Evolutionary conservation across 2,113 vertebrate genomes (phyloP).

Genomic region (Raja brachyura): DNA sequence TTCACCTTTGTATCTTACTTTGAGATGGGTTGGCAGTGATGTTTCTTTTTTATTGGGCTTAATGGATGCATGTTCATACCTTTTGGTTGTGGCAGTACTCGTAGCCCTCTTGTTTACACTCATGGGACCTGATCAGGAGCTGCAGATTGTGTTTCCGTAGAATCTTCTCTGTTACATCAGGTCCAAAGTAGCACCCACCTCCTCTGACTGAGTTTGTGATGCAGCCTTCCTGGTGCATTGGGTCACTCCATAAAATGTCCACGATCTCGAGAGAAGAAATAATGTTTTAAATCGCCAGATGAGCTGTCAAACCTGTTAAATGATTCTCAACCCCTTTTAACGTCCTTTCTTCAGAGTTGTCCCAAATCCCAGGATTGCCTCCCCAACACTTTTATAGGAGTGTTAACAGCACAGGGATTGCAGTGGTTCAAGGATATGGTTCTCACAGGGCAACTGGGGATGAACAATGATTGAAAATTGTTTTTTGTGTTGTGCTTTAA

Average conservation of each 20-base stretch:
- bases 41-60: not conserved
- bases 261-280: slow-evolving; percentile 58
- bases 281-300: not conserved
- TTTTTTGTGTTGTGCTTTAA: not conserved
- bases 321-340: not conserved
- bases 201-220: slow-evolving; percentile 69
- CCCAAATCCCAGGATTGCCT: not conserved
- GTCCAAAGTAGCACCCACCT: slow-evolving; percentile 84
- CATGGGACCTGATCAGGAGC: slow-evolving; percentile 82
- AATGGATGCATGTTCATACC: slow-evolving; percentile 51
- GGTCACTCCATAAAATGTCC: slow-evolving; percentile 85
- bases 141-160: slow-evolving; percentile 68
- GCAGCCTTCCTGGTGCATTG: slow-evolving; percentile 78
- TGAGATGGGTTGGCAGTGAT: not conserved
- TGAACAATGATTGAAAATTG: not conserved
- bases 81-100: slow-evolving; percentile 79
- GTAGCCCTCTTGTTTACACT: slow-evolving; percentile 88
- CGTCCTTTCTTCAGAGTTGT: not conserved
- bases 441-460: no score
- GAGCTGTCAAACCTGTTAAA: not conserved
- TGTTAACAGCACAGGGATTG: not conserved
- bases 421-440: not conserved
- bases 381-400: not conserved
- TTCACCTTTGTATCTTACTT: not conserved
- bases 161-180: slow-evolving; percentile 69